These are phyloP conservation scores for Drosophila tanythrix DNA, from an alignment of 2,888 invertebrate genomes.

Conservation along the genomic window DNA sequence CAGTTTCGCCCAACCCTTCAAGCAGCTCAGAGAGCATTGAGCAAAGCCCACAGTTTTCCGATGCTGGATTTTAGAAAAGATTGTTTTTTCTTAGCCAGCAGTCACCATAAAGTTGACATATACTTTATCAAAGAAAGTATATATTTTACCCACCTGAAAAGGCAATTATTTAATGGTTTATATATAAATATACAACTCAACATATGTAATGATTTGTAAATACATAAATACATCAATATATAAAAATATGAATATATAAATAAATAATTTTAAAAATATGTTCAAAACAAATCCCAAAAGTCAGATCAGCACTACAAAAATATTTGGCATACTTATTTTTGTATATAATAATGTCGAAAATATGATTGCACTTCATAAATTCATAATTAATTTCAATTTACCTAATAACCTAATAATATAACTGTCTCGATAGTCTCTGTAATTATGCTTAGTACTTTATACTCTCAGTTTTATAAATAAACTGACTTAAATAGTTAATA, in stretches of 20 bases:
- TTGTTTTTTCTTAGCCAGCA: constrained; percentile 7
- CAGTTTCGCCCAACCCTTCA: constrained; percentile 4
- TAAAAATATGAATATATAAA: too few species aligned
- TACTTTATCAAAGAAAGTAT: neutral
- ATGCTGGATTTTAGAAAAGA: neutral
- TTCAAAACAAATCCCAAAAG: too few species aligned
- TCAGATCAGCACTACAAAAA: too few species aligned
- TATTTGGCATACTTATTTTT: too few species aligned
- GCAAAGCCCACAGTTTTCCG: neutral
- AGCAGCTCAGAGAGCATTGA: constrained; percentile 23
- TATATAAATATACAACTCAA: neutral
- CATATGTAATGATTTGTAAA: neutral
- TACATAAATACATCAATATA: too few species aligned
- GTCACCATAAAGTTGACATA: constrained; percentile 1
- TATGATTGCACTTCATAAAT: too few species aligned
- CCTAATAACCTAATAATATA: neutral
- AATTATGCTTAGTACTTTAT: neutral
- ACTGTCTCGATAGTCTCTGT: neutral
- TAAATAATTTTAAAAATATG: too few species aligned
- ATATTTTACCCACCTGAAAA: neutral
- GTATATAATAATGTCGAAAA: too few species aligned
- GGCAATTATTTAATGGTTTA: neutral
- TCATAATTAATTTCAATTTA: neutral
- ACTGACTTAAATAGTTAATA: neutral
- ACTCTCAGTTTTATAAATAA: too few species aligned